A percentile compares a stretch with the other conserved stretches of the same genome.
Evolutionary conservation across 2,113 vertebrate species (phyloP).

Genomic region (Mungos mungo): DNA sequence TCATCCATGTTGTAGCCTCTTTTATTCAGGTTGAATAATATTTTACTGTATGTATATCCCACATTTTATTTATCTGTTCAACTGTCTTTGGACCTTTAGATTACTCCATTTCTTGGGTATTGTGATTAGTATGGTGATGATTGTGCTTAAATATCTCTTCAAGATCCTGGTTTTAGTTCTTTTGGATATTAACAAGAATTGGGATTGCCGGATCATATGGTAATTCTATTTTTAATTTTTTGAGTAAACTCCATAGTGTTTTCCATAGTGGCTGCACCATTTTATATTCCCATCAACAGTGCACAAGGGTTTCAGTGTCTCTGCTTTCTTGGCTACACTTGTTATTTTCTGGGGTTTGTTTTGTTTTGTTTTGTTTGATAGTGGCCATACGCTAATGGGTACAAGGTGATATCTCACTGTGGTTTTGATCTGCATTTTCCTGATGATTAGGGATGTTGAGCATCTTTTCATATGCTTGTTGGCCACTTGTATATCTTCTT

Average conservation of each 20-base stretch:
- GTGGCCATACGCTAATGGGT: not conserved
- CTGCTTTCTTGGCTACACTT: not conserved
- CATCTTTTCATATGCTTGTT: not conserved
- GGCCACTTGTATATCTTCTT: not conserved
- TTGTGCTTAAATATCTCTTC: not conserved
- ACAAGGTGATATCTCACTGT: not conserved
- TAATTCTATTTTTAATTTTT: conserved; percentile 17
- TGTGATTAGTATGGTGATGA: not conserved
- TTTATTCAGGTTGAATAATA: not conserved
- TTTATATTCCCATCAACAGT: not conserved
- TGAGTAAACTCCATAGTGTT: not conserved
- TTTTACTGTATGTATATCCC: not conserved
- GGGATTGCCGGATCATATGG: not conserved
- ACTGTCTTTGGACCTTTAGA: not conserved
- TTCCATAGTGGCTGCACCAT: not conserved
- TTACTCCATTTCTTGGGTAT: not conserved
- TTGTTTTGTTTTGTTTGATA: not conserved
- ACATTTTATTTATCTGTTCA: not conserved
- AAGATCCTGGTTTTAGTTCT: not conserved
- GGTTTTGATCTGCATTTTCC: not conserved
- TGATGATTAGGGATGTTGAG: not conserved
- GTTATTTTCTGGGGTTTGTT: not conserved
- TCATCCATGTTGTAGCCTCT: not conserved
- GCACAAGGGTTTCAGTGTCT: not conserved
- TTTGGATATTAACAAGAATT: not conserved